These are phyloP conservation scores for Gambusia holbrooki DNA, from an alignment of 2,113 vertebrate species.

Conservation along the genomic window DNA sequence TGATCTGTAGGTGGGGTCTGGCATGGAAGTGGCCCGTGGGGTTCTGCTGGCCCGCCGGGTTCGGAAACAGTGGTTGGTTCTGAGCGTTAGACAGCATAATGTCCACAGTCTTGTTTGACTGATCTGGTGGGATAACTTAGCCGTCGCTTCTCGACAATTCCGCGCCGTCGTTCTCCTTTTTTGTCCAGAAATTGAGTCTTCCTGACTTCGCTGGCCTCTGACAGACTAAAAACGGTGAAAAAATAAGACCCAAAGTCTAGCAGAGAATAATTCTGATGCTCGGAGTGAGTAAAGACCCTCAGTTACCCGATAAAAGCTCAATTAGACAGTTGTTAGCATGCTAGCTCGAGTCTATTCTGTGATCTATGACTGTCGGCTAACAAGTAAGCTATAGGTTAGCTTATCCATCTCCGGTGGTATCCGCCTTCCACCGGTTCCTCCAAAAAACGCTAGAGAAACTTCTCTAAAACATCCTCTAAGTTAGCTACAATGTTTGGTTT, in stretches of 20 bases:
- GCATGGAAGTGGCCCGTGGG: conserved; percentile 74
- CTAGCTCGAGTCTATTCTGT: conserved; percentile 57
- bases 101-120: conserved; percentile 29
- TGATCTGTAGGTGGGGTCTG: conserved; percentile 86
- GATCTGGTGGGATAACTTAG: conserved; percentile 20
- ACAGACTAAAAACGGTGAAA: conserved; percentile 15
- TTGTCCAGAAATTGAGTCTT: conserved; percentile 20
- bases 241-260: conserved; percentile 15
- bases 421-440: conserved; percentile 63
- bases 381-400: conserved; percentile 72
- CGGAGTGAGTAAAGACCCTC: conserved; percentile 46
- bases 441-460: conserved; percentile 49
- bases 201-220: conserved; percentile 45
- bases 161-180: conserved; percentile 15
- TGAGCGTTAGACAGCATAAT: conserved; percentile 85
- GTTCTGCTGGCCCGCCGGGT: conserved; percentile 73
- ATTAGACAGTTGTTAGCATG: conserved; percentile 65
- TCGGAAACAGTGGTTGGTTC: conserved; percentile 83
- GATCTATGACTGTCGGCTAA: conserved; percentile 69
- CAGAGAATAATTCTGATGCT: conserved; percentile 12
- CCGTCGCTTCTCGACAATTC: conserved; percentile 40
- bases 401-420: conserved; percentile 66
- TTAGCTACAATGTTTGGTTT: neutral
- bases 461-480: conserved; percentile 52
- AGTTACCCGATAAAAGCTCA: conserved; percentile 43